Conservation (phyloP, 2,113 vertebrate genomes). For the Telmatochromis sp. region DNA sequence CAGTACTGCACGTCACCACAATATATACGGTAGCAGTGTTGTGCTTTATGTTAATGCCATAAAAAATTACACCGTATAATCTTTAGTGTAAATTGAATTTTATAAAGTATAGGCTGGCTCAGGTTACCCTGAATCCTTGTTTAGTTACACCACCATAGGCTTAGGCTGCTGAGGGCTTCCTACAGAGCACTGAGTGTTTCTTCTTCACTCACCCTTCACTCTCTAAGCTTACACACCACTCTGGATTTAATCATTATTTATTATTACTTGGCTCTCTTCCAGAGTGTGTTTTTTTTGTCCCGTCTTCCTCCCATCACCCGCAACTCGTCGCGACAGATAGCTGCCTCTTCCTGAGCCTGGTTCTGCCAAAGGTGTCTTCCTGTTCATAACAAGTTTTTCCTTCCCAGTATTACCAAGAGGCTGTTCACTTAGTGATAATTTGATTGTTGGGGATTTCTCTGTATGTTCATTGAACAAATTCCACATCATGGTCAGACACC, state of each 20-base stretch:
- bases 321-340: neutral
- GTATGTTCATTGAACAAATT: neutral
- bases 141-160: neutral
- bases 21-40: neutral
- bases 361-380: neutral
- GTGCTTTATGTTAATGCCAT: neutral
- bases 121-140: neutral
- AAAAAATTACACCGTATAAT: no score
- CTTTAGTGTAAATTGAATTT: no score
- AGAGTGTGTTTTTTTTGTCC: neutral
- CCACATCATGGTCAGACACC: neutral
- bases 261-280: neutral
- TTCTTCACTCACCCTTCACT: neutral
- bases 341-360: neutral
- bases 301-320: neutral
- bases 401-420: neutral
- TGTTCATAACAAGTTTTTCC: neutral
- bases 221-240: neutral
- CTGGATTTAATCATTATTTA: neutral
- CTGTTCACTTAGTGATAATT: neutral
- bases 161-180: neutral
- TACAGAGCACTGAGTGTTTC: neutral
- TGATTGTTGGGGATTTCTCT: neutral
- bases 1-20: neutral
- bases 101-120: neutral